Evolutionary conservation across 2,113 vertebrate genomes (phyloP), one percentile per base, ranked within the genome.

Genomic region (Vimba vimba): DNA sequence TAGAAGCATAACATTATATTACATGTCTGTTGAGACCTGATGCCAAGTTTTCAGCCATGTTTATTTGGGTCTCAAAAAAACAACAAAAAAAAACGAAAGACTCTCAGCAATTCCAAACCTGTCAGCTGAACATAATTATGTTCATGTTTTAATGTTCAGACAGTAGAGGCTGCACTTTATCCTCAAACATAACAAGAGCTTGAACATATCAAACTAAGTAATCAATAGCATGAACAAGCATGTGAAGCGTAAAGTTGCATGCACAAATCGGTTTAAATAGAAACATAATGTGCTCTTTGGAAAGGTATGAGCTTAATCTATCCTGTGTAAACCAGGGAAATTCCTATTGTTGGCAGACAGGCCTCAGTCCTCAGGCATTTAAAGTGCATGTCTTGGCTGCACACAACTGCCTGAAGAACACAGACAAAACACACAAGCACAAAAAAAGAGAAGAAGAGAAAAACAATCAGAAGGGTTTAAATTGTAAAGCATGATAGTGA

Each of bases 271-370:
- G 47, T 82, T 86, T 73, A 55, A 27, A 82, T 45, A 80, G 55
- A 80, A 19, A n/a, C 39, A 10, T 71, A 57, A 55, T 33, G 77
- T 71, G 85, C 62, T 64, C 36, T 78, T 23, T 30, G 66, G 76
- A 78, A 59, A 59, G 43, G 8, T 78, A 69, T 57, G 33, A 88
- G 76, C 73, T 62, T 89, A 91, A 89, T 90, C 88, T 84, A 71
- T 52, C 89, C 81, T 92, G 89, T 93, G 90, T 91, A 92, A 93
- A 94, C 87, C 89, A 88, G 95, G 94, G 95, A 91, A 95, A 95
- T 95, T 94, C 94, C 94, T 95, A 92, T 94, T 94, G 94, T 95
- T 95, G 94, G 92, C 93, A 95, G 91, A 92, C 90, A 93, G 91
- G 89, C 86, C 92, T 92, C 88, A 50, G 88, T 93, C 93, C 94